Base-by-base conservation (phyloP, 1,140 invertebrate species). In the Panagrolaimus sp. region DNA sequence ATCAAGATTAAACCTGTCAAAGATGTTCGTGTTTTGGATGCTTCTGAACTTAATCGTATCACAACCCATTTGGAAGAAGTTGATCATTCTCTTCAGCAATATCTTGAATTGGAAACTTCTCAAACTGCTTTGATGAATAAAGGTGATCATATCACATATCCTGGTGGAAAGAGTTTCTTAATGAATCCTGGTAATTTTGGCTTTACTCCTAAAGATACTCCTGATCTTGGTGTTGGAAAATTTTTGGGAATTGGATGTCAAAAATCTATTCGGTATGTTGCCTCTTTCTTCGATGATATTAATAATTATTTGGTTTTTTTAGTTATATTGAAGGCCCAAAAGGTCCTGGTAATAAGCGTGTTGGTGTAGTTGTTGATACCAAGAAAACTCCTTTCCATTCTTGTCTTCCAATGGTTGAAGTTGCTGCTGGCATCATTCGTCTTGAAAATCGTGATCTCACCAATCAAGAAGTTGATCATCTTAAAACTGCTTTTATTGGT, bases 391-490 rank as follows among this genome's bases (percentile, higher is more conserved):
- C 51, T 27, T 57, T 57, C n/a, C 27, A 25, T 27, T 14, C 20
- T 13, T 4, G 31, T 38, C 31, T 38, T 38, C 31, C 31, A 2
- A 4, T 38, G 7, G 31, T 38, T 38, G 31, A 38, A 38, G 7
- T 38, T 2, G 31, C 31, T 4, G 31, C 31, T 38, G 31, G 31
- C 11, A 27, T 57, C 51, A 57, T 20, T 16, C n/a, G n/a, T 16
- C 20, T 57, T 57, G 20, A 16, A 8, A 57, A 57, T 27, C 20
- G 51, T 16, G 51, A 13, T 57, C n/a, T 57, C 1, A 57, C n/a
- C n/a, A 57, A 57, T 57, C 51, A 11, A 5, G 51, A 57, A 11
- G 20, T 57, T 57, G 51, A 57, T 57, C 51, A 27, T n/a, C 11
- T 57, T 14, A 57, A 57, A 16, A 20, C 20, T n/a, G 27, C 27